Percentiles rank a stretch among this genome's conserved stretches.
These are phyloP conservation scores for Ooceraea biroi DNA, from an alignment of 1,140 invertebrate genomes.

Conservation along the genomic window DNA sequence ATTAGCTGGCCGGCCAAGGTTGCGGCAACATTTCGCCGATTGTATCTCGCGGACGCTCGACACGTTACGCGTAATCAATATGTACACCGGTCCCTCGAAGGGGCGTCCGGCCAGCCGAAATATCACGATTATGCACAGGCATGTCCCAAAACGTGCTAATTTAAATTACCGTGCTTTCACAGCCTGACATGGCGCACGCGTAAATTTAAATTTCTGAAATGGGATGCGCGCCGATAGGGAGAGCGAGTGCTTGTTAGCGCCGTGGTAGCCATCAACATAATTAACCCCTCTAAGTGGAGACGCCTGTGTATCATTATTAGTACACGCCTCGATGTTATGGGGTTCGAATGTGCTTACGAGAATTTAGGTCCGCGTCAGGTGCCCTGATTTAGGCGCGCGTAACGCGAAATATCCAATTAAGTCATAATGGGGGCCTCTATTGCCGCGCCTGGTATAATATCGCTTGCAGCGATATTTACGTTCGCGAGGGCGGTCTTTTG, in stretches of 20 bases:
- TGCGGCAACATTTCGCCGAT: constrained; percentile 55
- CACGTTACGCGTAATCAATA: constrained; percentile 60
- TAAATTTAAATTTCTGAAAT: constrained; percentile 74
- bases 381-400: constrained; percentile 70
- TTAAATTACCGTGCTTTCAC: constrained; percentile 63
- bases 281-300: constrained; percentile 80
- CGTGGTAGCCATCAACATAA: constrained; percentile 78
- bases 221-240: constrained; percentile 58
- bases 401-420: constrained; percentile 76
- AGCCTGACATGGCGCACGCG: constrained; percentile 33
- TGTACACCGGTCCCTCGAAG: constrained; percentile 39
- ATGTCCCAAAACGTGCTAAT: constrained; percentile 47
- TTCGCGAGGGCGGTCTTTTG: constrained; percentile 15
- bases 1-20: constrained; percentile 56
- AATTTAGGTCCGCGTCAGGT: constrained; percentile 71
- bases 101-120: constrained; percentile 37
- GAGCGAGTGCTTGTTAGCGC: constrained; percentile 68
- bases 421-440: constrained; percentile 67
- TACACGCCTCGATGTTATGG: constrained; percentile 71
- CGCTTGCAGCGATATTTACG: constrained; percentile 44
- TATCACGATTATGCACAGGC: constrained; percentile 55
- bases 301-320: constrained; percentile 82
- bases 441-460: constrained; percentile 53
- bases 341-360: constrained; percentile 72
- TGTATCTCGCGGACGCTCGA: constrained; percentile 58